These are phyloP conservation scores for Hypomesus transpacificus DNA, from an alignment of 2,113 vertebrate species.

Conservation along the genomic window DNA sequence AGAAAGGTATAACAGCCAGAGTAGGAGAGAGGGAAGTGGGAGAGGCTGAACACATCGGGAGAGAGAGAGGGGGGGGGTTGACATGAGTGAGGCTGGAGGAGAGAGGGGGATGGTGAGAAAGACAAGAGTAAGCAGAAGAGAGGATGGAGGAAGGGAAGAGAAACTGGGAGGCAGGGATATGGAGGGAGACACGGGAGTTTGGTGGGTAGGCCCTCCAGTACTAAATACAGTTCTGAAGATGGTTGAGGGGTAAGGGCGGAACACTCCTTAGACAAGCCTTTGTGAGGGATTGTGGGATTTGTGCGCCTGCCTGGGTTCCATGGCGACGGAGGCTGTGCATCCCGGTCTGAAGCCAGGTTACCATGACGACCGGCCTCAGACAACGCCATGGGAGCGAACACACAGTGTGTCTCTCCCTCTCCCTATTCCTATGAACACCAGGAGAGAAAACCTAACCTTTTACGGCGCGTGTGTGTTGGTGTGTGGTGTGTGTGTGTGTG, in stretches of 20 bases:
- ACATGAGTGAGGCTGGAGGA: conserved; percentile 15
- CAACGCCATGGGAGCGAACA: conserved; percentile 44
- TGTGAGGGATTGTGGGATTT: conserved; percentile 45
- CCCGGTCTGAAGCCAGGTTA: conserved; percentile 49
- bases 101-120: conserved; percentile 50
- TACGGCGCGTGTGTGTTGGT: not conserved
- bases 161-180: conserved; percentile 10
- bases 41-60: not conserved
- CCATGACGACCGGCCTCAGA: conserved; percentile 63
- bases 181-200: conserved; percentile 10
- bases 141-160: conserved; percentile 21
- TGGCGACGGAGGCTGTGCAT: conserved; percentile 43
- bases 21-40: not conserved
- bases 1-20: not conserved
- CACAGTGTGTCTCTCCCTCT: conserved; percentile 12
- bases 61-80: not conserved
- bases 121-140: conserved; percentile 20
- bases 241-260: conserved; percentile 7
- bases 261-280: conserved; percentile 30
- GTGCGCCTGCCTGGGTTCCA: conserved; percentile 39
- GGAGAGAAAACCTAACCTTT: conserved; percentile 17
- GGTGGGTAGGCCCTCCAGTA: too few species aligned
- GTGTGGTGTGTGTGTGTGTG: conserved; percentile 2
- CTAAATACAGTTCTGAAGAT: not conserved
- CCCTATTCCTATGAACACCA: not conserved